A percentile compares a stretch with the other conserved stretches of the same genome.
Conservation (phyloP, 1,140 invertebrate species). For the Sycobia sp. region DNA sequence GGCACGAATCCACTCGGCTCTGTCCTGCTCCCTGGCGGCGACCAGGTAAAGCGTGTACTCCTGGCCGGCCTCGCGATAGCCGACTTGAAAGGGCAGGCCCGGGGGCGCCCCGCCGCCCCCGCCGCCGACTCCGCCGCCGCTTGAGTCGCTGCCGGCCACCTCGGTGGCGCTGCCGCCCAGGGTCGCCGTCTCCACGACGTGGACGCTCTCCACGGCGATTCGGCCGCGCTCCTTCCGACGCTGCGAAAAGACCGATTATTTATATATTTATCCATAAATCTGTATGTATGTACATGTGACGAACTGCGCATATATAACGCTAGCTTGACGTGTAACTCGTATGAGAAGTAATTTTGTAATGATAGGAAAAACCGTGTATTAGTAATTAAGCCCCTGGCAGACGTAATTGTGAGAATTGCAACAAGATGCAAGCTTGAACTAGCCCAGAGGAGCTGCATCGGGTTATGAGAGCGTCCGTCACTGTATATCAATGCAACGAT, state of each 20-base stretch:
- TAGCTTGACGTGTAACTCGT: too few relatives aligned
- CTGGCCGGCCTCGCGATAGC: constrained; percentile 72
- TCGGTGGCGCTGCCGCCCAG: constrained; percentile 60
- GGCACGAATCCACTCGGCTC: constrained; percentile 77
- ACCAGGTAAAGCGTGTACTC: constrained; percentile 81
- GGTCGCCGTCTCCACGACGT: constrained; percentile 76
- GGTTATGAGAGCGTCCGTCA: too few relatives aligned
- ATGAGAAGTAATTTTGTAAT: too few relatives aligned
- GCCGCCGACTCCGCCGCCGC: constrained; percentile 40
- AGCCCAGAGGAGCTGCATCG: too few relatives aligned
- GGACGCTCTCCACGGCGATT: constrained; percentile 73
- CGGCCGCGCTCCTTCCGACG: constrained; percentile 80
- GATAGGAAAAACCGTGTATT: too few relatives aligned
- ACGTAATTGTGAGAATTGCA: too few relatives aligned
- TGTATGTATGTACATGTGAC: too few relatives aligned
- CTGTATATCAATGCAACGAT: too few relatives aligned
- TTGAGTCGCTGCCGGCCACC: constrained; percentile 46
- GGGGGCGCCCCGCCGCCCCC: constrained; percentile 50
- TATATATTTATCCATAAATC: too few relatives aligned
- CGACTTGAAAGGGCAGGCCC: constrained; percentile 73
- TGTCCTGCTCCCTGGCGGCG: constrained; percentile 71
- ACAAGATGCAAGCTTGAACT: too few relatives aligned
- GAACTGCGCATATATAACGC: too few relatives aligned
- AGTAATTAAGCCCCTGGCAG: too few relatives aligned
- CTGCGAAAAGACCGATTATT: constrained; percentile 55